Conservation (phyloP, 2,113 vertebrate genomes). For the Lepidothrix coronata region DNA sequence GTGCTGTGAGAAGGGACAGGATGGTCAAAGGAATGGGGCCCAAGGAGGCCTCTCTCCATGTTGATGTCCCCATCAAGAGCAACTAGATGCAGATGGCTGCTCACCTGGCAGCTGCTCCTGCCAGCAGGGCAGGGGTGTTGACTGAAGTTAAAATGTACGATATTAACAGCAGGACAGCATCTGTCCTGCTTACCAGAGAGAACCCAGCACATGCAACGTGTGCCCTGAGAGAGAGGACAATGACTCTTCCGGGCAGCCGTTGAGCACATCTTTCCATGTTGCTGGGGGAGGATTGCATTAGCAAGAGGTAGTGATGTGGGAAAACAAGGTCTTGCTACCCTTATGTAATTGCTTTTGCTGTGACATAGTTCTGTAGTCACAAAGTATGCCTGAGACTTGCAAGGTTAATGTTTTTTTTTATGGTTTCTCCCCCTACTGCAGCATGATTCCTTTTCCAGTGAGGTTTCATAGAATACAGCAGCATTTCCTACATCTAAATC, state of each 20-base stretch:
- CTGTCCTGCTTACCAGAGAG: neutral
- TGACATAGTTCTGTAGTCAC: neutral
- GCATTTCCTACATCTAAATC: neutral
- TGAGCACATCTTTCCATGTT: neutral
- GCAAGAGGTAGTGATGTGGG: neutral
- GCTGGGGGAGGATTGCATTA: neutral
- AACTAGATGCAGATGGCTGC: neutral
- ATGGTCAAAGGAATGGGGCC: neutral
- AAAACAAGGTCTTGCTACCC: neutral
- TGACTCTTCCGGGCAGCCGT: neutral
- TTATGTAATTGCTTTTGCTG: constrained; percentile 21
- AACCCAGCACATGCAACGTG: neutral
- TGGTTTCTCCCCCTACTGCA: neutral
- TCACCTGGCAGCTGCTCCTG: neutral
- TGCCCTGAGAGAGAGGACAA: neutral
- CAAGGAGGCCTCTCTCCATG: neutral
- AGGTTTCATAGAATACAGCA: neutral
- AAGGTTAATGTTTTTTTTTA: neutral
- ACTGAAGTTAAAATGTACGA: neutral
- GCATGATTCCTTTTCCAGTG: neutral
- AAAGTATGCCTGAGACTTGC: neutral
- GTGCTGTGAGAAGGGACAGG: neutral
- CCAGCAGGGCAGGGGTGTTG: neutral
- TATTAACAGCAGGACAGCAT: neutral
- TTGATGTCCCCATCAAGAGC: neutral